Conservation (phyloP, 2,797 vertebrate species). For the Chelon auratus region DNA sequence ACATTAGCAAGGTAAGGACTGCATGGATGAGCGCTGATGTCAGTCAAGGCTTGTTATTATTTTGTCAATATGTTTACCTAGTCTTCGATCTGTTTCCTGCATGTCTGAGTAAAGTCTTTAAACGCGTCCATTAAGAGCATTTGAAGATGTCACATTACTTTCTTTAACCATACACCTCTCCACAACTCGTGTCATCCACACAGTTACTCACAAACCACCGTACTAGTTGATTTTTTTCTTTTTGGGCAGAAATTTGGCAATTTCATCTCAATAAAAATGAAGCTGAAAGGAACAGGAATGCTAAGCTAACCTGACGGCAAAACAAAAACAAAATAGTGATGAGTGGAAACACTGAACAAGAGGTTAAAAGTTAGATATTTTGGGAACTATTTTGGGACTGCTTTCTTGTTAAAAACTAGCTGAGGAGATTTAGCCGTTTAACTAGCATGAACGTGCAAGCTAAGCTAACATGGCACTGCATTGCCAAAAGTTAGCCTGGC, state of each 20-base stretch:
- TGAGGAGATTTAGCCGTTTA: too few relatives aligned
- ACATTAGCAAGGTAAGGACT: constrained; percentile 94
- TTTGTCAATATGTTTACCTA: background rate
- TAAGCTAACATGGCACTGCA: too few relatives aligned
- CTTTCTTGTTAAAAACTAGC: too few relatives aligned
- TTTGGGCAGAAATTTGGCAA: too few relatives aligned
- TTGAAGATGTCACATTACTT: constrained; percentile 3
- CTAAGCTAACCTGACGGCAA: too few relatives aligned
- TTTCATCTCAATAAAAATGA: background rate
- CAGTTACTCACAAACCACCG: constrained; percentile 1
- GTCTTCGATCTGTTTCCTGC: constrained; percentile 6
- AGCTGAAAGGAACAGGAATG: background rate
- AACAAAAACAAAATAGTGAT: too few relatives aligned
- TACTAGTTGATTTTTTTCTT: background rate
- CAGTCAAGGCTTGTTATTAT: background rate
- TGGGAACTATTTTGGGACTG: too few relatives aligned
- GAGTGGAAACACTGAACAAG: too few relatives aligned
- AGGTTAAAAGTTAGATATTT: too few relatives aligned
- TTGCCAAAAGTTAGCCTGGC: too few relatives aligned
- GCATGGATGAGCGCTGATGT: background rate
- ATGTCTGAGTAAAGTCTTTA: background rate
- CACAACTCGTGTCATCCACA: background rate
- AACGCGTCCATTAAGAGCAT: background rate
- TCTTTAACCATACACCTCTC: background rate
- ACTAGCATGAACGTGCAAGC: too few relatives aligned